Conservation (phyloP, 2,797 vertebrate genomes). For the Malacoctenus gilli region DNA sequence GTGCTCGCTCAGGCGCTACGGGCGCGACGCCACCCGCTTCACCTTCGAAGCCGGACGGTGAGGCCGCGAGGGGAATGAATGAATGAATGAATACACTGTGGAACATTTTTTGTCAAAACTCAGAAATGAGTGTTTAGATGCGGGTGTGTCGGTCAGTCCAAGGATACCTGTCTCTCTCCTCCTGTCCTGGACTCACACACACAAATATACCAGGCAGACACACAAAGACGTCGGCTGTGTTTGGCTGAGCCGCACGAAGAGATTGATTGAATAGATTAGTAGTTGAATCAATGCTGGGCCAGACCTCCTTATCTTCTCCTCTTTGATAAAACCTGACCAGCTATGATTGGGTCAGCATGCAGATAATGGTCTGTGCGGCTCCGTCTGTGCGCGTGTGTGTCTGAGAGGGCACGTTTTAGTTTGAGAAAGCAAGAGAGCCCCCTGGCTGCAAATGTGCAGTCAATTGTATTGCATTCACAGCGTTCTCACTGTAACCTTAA, state of each 20-base stretch:
- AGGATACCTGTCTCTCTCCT: conserved; percentile 16
- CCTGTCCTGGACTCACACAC: too few relatives aligned
- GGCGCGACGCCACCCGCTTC: conserved; percentile 94
- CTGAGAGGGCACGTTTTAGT: neutral
- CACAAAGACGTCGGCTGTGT: conserved; percentile 12
- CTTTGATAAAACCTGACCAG: conserved; percentile 64
- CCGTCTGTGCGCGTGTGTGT: neutral
- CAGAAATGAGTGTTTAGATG: conserved; percentile 6
- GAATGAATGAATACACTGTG: too few relatives aligned
- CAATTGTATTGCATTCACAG: neutral
- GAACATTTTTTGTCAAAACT: neutral
- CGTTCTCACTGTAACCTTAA: too few relatives aligned
- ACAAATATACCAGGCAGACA: too few relatives aligned
- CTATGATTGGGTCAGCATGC: conserved; percentile 52
- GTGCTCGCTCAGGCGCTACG: conserved; percentile 93
- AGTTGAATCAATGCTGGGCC: conserved; percentile 53
- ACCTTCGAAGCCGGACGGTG: conserved; percentile 98
- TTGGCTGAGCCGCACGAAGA: conserved; percentile 1
- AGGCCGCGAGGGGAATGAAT: conserved; percentile 83
- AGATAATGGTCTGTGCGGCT: conserved; percentile 12
- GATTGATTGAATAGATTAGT: conserved; percentile 71
- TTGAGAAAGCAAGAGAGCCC: conserved; percentile 4
- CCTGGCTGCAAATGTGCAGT: neutral
- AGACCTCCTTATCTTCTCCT: conserved; percentile 59
- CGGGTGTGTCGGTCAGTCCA: conserved; percentile 13